Conservation (phyloP, 2,888 invertebrate genomes). For the Parascotia fuliginaria region DNA sequence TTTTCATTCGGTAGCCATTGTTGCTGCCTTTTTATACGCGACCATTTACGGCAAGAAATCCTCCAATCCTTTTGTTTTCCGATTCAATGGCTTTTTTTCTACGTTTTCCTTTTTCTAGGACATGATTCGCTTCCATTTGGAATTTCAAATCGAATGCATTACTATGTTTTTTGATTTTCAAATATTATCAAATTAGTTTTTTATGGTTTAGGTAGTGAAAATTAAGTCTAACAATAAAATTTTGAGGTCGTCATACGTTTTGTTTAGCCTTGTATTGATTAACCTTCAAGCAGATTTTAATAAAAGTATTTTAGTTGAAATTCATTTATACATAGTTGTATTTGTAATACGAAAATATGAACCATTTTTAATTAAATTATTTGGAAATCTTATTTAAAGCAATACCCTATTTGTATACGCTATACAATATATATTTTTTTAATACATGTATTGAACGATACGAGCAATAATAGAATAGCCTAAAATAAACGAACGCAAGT, state of each 20-base stretch:
- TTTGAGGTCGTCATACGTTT: too few relatives aligned
- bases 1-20: constrained; percentile 55
- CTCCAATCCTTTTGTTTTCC: constrained; percentile 61
- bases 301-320: neutral
- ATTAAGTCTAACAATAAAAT: too few relatives aligned
- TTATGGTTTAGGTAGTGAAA: neutral
- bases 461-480: neutral
- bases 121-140: constrained; percentile 49
- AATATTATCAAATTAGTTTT: neutral
- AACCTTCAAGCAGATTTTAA: neutral
- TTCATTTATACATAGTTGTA: neutral
- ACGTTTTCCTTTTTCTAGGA: constrained; percentile 45
- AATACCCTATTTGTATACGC: too few relatives aligned
- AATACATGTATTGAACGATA: too few relatives aligned
- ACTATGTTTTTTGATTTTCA: constrained; percentile 25
- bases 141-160: constrained; percentile 54
- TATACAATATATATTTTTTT: too few relatives aligned
- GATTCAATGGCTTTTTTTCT: constrained; percentile 49
- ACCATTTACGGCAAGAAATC: constrained; percentile 59
- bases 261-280: too few relatives aligned
- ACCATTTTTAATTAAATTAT: too few relatives aligned
- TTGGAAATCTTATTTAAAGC: too few relatives aligned
- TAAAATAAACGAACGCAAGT: neutral
- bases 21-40: constrained; percentile 54
- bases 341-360: neutral